A percentile compares a stretch with the other conserved stretches of the same genome.
phyloP scores from a whole-genome alignment of 2,888 invertebrate genomes.

The Drosophila stalkeri region DNA sequence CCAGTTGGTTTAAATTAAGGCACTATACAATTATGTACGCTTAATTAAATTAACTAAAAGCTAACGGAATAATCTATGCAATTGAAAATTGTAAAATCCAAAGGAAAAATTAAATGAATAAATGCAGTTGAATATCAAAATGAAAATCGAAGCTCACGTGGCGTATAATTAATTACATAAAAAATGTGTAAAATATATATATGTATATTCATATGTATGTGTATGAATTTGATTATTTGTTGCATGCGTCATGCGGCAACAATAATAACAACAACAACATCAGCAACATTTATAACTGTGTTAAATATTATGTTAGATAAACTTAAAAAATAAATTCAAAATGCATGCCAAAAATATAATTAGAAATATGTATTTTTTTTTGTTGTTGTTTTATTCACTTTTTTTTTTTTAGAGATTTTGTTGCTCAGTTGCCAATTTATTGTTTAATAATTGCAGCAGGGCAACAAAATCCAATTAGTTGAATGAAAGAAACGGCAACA shows the following conservation, averaged over 20 bases:
- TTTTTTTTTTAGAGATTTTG: no score
- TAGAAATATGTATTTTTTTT: constrained; percentile 38
- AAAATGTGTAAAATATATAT: constrained; percentile 38
- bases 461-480: constrained; percentile 25
- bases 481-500: constrained; percentile 47
- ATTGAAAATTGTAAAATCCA: constrained; percentile 25
- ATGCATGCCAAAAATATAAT: constrained; percentile 58
- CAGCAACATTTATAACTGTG: constrained; percentile 43
- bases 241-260: constrained; percentile 67
- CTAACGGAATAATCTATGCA: constrained; percentile 28
- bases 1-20: constrained; percentile 15
- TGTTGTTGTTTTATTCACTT: constrained; percentile 15
- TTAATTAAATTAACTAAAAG: constrained; percentile 52
- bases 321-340: constrained; percentile 43
- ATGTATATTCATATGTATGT: not conserved
- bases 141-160: constrained; percentile 29
- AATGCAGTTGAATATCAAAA: constrained; percentile 29
- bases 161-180: constrained; percentile 58
- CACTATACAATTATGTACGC: constrained; percentile 45
- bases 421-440: constrained; percentile 25
- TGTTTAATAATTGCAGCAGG: constrained; percentile 6
- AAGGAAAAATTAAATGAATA: constrained; percentile 27
- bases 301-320: constrained; percentile 61
- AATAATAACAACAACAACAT: constrained; percentile 39
- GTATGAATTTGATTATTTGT: constrained; percentile 50